phyloP scores from a whole-genome alignment of 2,113 vertebrate genomes.

The Hypanus sabinus region DNA sequence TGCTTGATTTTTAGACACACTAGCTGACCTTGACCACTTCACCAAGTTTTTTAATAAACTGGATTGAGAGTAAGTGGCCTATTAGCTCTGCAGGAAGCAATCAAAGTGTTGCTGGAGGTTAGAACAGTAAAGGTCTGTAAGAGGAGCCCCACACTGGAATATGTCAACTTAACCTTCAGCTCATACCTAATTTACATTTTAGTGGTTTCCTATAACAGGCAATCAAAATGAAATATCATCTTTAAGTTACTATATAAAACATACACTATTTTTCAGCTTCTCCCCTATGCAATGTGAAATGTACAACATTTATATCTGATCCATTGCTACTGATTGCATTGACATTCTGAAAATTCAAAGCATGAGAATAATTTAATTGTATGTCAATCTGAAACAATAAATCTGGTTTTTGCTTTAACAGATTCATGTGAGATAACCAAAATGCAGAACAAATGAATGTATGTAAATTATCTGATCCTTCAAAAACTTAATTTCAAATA shows the following conservation, averaged over 20 bases:
- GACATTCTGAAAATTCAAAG: slow-evolving; percentile 5
- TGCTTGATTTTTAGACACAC: not conserved
- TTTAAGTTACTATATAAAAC: not conserved
- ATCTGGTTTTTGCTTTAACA: slow-evolving; percentile 13
- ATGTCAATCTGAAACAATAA: not conserved
- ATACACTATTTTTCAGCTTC: not conserved
- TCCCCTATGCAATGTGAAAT: not conserved
- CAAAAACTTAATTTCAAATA: slow-evolving; percentile 3
- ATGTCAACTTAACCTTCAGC: slow-evolving; percentile 28
- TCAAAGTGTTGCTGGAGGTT: not conserved
- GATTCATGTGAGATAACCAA: not conserved
- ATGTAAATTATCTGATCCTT: not conserved
- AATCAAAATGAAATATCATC: not conserved
- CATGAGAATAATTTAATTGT: not conserved
- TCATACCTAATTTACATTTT: not conserved
- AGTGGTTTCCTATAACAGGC: not conserved
- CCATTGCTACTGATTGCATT: not conserved
- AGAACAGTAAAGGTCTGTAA: not conserved
- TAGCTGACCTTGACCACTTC: not conserved
- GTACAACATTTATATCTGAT: not conserved
- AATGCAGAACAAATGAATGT: not conserved
- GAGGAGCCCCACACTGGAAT: not conserved
- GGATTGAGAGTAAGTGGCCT: not conserved
- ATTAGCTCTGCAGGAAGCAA: not conserved
- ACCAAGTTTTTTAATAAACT: not conserved